Conservation (phyloP, 2,797 vertebrate genomes). For the Fundulus diaphanus region DNA sequence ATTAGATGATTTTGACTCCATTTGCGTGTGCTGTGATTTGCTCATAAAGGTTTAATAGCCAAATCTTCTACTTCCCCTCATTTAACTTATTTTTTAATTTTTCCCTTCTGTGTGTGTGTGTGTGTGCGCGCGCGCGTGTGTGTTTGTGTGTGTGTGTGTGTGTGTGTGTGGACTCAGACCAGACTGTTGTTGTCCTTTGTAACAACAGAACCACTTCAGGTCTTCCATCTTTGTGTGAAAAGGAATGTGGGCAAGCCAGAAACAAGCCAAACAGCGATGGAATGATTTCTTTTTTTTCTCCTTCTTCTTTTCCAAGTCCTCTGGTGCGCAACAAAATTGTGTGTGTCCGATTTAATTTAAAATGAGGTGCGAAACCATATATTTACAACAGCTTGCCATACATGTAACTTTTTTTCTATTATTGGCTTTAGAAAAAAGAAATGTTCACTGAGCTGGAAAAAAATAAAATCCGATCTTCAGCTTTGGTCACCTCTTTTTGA, state of each 20-base stretch:
- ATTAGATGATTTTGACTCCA: slow-evolving; percentile 44
- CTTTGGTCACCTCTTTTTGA: slow-evolving; percentile 43
- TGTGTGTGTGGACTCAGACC: slow-evolving; percentile 50
- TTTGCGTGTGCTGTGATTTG: slow-evolving; percentile 56
- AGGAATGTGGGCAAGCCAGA: slow-evolving; percentile 41
- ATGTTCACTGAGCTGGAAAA: neutral
- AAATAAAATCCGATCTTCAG: neutral
- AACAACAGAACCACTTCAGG: slow-evolving; percentile 70
- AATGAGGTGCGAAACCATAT: neutral
- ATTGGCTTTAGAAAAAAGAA: neutral
- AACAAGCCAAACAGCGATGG: slow-evolving; percentile 31
- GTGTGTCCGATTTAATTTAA: neutral
- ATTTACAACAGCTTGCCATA: neutral
- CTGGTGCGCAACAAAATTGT: neutral
- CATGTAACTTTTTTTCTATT: neutral
- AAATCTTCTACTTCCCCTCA: neutral
- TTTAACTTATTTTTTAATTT: slow-evolving; percentile 8
- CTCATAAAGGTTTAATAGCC: slow-evolving; percentile 61
- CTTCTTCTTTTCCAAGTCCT: neutral
- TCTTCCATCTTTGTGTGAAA: slow-evolving; percentile 60
- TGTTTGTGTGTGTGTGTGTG: slow-evolving; percentile 29
- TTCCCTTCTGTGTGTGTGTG: slow-evolving; percentile 19
- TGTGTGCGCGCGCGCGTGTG: too few relatives aligned
- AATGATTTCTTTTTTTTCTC: slow-evolving; percentile 19
- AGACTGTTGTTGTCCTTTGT: slow-evolving; percentile 66